Percentiles rank a stretch among this genome's conserved stretches.
These are phyloP conservation scores for Mesodorylaimus sp. DNA, from an alignment of 2,888 invertebrate genomes.

Conservation along the genomic window DNA sequence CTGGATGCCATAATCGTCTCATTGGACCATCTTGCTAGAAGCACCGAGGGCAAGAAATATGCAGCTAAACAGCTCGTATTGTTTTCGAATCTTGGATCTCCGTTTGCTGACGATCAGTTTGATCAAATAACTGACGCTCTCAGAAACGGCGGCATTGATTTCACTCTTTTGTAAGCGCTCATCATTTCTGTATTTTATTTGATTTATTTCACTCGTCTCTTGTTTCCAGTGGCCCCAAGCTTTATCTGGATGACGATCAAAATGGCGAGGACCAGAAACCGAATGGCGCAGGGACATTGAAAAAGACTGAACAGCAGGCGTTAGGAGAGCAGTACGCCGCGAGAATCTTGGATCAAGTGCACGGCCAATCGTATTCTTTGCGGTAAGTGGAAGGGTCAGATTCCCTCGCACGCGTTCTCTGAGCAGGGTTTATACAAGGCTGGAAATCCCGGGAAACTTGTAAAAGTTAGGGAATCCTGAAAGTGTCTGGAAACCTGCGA, in stretches of 20 bases:
- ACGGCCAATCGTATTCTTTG: too few relatives aligned
- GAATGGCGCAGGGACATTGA: neutral
- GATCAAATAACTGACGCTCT: constrained; percentile 41
- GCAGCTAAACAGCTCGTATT: constrained; percentile 42
- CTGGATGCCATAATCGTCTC: constrained; percentile 34
- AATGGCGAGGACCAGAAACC: constrained; percentile 21
- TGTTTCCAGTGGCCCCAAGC: constrained; percentile 24
- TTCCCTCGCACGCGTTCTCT: too few relatives aligned
- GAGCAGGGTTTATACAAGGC: too few relatives aligned
- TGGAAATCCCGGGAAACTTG: too few relatives aligned
- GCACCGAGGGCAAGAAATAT: constrained; percentile 34
- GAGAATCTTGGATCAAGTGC: neutral
- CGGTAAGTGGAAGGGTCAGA: too few relatives aligned
- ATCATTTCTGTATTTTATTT: neutral
- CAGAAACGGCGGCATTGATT: constrained; percentile 40
- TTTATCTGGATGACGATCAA: constrained; percentile 24
- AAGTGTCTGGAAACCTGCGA: too few relatives aligned
- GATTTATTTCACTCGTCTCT: neutral
- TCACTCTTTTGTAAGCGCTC: constrained; percentile 45
- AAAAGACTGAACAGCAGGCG: neutral
- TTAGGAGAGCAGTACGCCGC: neutral
- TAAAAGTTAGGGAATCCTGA: too few relatives aligned
- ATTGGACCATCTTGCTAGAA: constrained; percentile 30
- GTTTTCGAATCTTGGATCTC: constrained; percentile 45
- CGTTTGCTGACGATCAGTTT: constrained; percentile 37